A percentile compares a stretch with the other conserved stretches of the same genome.
phyloP scores from a whole-genome alignment of 2,888 invertebrate genomes.

The Volucella inflata region DNA sequence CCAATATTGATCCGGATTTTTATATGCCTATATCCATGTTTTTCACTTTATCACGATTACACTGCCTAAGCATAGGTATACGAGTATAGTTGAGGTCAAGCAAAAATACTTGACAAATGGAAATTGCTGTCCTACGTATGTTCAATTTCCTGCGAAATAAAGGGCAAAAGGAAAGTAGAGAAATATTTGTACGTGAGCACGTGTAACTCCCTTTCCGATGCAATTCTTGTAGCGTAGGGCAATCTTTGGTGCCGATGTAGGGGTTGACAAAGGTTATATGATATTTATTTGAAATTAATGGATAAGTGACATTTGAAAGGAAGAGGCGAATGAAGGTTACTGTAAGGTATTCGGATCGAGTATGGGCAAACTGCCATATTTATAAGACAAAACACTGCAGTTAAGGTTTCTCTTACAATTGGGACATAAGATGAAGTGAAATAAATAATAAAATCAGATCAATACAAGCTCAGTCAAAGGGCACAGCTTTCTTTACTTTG shows the following conservation, averaged over 20 bases:
- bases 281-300: slow-evolving; percentile 39
- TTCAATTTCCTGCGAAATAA: slow-evolving; percentile 47
- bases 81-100: no score
- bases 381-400: background rate
- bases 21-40: no score
- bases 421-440: no score
- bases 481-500: no score
- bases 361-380: background rate
- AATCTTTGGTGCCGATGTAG: slow-evolving; percentile 14
- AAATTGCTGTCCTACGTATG: slow-evolving; percentile 5
- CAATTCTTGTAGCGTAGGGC: slow-evolving; percentile 38
- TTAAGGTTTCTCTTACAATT: no score
- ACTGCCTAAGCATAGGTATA: no score
- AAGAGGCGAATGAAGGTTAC: background rate
- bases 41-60: no score
- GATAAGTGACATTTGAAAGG: slow-evolving; percentile 35
- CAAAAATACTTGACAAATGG: background rate
- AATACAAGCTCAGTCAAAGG: no score
- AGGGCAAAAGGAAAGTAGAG: slow-evolving; percentile 6
- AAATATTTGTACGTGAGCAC: background rate
- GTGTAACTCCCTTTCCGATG: slow-evolving; percentile 14
- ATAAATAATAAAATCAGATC: no score
- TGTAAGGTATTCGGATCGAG: background rate
- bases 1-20: no score
- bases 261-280: slow-evolving; percentile 45